phyloP scores from a whole-genome alignment of 2,888 invertebrate species.

The Luperina nickerlii region DNA sequence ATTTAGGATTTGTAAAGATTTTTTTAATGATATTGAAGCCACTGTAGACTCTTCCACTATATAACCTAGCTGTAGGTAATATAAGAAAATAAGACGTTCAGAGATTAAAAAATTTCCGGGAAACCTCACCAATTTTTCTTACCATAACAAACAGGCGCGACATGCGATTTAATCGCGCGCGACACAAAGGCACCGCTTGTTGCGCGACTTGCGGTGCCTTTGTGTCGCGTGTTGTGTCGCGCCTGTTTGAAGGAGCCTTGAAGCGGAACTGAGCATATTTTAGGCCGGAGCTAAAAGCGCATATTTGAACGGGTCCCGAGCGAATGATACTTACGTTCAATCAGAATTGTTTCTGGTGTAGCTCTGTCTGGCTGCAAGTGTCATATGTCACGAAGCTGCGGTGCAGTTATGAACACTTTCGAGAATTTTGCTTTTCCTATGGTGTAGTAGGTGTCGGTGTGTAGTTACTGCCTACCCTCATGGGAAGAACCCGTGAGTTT shows the following conservation, averaged over 20 bases:
- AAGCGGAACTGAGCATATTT: no score
- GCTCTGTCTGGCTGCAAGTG: not conserved
- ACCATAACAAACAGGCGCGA: no score
- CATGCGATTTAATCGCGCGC: no score
- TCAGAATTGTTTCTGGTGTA: constrained; percentile 14
- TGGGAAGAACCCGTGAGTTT: no score
- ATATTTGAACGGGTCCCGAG: not conserved
- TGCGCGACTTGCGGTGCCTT: no score
- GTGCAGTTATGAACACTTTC: not conserved
- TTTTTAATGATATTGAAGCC: not conserved
- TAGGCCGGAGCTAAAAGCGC: not conserved
- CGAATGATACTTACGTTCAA: not conserved
- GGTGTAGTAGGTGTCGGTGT: not conserved
- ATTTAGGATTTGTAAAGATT: not conserved
- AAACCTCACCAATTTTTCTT: no score
- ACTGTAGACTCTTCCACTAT: no score
- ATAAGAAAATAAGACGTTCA: no score
- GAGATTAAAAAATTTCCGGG: no score
- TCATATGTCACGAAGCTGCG: not conserved
- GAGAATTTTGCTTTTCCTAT: not conserved
- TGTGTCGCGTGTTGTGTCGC: no score
- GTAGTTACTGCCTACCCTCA: not conserved
- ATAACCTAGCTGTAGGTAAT: not conserved
- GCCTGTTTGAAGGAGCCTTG: no score
- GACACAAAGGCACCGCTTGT: no score